These are phyloP conservation scores for Macquaria ambigua DNA, from an alignment of 2,113 vertebrate genomes.

Conservation along the genomic window DNA sequence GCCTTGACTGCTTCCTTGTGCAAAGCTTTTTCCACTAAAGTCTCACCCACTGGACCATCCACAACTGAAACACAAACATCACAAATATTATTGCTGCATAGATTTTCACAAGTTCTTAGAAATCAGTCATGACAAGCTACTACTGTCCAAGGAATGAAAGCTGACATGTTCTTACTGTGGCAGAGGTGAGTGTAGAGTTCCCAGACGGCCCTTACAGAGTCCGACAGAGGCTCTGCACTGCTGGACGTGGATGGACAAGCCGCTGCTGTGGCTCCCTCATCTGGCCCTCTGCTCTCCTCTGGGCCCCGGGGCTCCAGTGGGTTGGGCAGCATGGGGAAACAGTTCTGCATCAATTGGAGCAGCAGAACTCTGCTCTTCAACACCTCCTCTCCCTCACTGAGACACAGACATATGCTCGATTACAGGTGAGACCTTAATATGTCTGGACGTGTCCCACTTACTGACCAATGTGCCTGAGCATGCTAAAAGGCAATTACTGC, in stretches of 20 bases:
- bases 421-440: neutral
- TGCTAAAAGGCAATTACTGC: neutral
- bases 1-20: constrained; percentile 92
- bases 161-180: constrained; percentile 83
- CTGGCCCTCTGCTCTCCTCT: constrained; percentile 44
- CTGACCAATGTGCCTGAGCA: neutral
- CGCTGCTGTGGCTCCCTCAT: constrained; percentile 22
- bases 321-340: constrained; percentile 88
- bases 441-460: neutral
- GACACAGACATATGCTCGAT: constrained; percentile 23
- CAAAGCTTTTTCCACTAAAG: constrained; percentile 83
- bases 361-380: constrained; percentile 90
- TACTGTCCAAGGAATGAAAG: neutral
- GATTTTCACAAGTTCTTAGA: neutral
- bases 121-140: neutral
- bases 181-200: constrained; percentile 93
- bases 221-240: constrained; percentile 65
- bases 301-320: constrained; percentile 72
- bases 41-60: constrained; percentile 86
- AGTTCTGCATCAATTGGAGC: constrained; percentile 95
- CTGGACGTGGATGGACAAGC: constrained; percentile 55
- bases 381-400: constrained; percentile 90
- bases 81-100: neutral
- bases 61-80: constrained; percentile 85
- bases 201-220: constrained; percentile 83